Conservation (phyloP, 2,113 vertebrate genomes). For the Dipodomys spectabilis region DNA sequence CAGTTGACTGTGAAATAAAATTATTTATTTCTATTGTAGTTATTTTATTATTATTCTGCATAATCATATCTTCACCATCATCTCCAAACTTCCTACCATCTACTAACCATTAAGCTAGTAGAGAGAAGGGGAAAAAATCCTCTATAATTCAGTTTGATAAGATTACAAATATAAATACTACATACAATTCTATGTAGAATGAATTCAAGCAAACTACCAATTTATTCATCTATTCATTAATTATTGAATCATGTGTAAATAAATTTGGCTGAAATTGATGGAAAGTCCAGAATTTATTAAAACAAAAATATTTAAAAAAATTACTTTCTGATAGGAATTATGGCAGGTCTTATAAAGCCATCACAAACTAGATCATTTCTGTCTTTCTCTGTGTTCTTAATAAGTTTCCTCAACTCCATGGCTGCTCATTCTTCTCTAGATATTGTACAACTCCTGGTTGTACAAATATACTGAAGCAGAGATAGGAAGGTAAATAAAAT, state of each 20-base stretch:
- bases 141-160: conserved; percentile 32
- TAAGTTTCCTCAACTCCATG: fast-evolving
- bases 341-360: too few species aligned
- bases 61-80: background rate
- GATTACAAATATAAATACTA: background rate
- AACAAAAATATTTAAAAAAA: background rate
- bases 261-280: background rate
- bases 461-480: background rate
- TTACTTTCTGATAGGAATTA: background rate
- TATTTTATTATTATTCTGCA: conserved; percentile 28
- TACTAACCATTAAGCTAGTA: background rate
- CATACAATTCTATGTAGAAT: background rate
- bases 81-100: background rate
- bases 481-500: fast-evolving
- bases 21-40: background rate
- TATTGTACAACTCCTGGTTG: background rate
- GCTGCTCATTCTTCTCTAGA: background rate
- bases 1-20: background rate
- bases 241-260: conserved; percentile 12
- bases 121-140: background rate
- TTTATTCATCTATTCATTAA: background rate
- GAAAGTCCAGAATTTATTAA: conserved; percentile 9
- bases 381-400: background rate
- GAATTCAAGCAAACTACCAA: background rate
- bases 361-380: background rate